Conservation (phyloP, 2,888 invertebrate species). For the Venusia cambrica region DNA sequence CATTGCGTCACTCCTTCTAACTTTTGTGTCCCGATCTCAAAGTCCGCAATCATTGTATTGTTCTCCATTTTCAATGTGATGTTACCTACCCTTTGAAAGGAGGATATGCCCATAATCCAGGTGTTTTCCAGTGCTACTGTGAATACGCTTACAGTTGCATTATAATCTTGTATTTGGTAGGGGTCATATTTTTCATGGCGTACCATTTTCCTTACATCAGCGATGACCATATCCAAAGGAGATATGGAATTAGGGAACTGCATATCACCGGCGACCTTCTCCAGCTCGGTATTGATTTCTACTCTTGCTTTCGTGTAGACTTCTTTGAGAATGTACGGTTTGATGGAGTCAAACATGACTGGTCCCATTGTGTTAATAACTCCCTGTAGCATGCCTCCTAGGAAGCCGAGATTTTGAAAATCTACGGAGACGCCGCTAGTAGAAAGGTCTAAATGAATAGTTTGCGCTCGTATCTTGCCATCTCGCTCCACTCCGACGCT, state of each 20-base stretch:
- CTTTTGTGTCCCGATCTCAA: conserved; percentile 90
- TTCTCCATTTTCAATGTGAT: conserved; percentile 87
- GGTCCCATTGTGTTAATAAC: conserved; percentile 91
- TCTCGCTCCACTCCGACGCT: conserved; percentile 86
- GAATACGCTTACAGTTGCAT: conserved; percentile 85
- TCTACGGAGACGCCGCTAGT: conserved; percentile 89
- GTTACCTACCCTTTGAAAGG: conserved; percentile 91
- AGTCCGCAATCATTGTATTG: conserved; percentile 83
- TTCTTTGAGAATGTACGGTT: conserved; percentile 90
- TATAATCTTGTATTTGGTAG: conserved; percentile 86
- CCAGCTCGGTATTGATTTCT: conserved; percentile 88
- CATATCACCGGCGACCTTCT: conserved; percentile 84
- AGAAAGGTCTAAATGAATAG: conserved; percentile 89
- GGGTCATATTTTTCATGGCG: conserved; percentile 86
- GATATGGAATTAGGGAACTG: conserved; percentile 92
- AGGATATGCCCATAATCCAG: conserved; percentile 89
- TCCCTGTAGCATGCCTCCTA: conserved; percentile 86
- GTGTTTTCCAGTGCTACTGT: conserved; percentile 86
- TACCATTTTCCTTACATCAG: conserved; percentile 87
- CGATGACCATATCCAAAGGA: conserved; percentile 91
- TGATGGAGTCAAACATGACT: conserved; percentile 92
- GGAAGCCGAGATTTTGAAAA: conserved; percentile 90
- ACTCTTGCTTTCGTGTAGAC: conserved; percentile 87
- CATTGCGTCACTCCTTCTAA: conserved; percentile 89
- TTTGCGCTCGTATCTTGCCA: conserved; percentile 88